Percentiles rank a stretch among this genome's conserved stretches.
These are phyloP conservation scores for Phrynosoma platyrhinos DNA, from an alignment of 2,113 vertebrate genomes.

Conservation along the genomic window DNA sequence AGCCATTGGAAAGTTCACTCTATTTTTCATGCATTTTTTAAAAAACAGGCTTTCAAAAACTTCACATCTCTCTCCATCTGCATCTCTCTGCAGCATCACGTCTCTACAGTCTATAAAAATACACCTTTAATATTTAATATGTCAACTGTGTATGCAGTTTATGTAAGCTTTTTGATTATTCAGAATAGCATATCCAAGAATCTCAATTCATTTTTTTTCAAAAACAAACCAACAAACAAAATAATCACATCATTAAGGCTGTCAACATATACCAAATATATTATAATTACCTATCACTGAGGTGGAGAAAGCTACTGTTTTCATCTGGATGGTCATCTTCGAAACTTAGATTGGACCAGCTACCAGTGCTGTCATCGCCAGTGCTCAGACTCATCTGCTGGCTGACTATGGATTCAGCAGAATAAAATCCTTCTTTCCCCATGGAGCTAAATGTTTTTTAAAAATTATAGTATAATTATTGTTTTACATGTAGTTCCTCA, in stretches of 20 bases:
- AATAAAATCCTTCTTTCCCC: slow-evolving; percentile 83
- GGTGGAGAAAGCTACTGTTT: slow-evolving; percentile 97
- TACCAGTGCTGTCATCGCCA: slow-evolving; percentile 95
- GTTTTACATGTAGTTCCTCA: background rate
- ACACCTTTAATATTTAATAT: no score
- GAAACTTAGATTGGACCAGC: slow-evolving; percentile 98
- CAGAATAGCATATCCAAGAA: background rate
- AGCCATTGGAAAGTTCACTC: no score
- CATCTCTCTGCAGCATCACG: no score
- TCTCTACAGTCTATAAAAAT: no score
- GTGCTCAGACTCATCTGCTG: slow-evolving; percentile 92
- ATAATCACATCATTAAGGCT: slow-evolving; percentile 7
- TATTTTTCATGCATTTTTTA: no score
- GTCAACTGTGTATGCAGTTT: no score
- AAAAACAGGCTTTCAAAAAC: no score
- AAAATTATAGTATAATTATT: slow-evolving; percentile 50
- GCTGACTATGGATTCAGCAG: slow-evolving; percentile 86
- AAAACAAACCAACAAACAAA: background rate
- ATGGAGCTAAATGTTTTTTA: slow-evolving; percentile 76
- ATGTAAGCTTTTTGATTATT: background rate
- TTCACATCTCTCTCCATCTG: no score
- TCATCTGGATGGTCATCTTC: slow-evolving; percentile 97
- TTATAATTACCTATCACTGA: slow-evolving; percentile 92
- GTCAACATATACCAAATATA: background rate
- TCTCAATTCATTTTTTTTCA: background rate